Evolutionary conservation across 2,797 vertebrate genomes (phyloP), one percentile per base, ranked within the genome.

Genomic region (Epinephelus malabaricus): DNA sequence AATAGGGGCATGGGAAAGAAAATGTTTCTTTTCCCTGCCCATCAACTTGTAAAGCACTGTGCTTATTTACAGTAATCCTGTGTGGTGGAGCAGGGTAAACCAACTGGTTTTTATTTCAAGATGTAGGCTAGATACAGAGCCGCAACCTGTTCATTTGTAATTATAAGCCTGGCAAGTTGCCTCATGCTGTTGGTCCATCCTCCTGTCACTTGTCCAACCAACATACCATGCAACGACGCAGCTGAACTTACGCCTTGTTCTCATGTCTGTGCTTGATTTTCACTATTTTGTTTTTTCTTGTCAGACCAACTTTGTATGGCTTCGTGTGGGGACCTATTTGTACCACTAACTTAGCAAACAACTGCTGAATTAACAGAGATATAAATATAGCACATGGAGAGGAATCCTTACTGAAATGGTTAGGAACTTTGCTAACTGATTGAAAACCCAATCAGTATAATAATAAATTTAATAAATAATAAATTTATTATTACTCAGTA

Each of bases 91-190:
- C 14, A 63, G 51, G 14, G 10, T 59, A 56, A 69, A 62, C 55
- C 49, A 50, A 43, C 53, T 56, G 81, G 64, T 19, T 73, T 75
- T 75, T 38, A 63, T 69, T 75, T 73, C 15, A 53, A 53, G 38
- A 81, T 75, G 58, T 2, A 64, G 74, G 62, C 70, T 73, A 87
- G 62, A 77, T 77, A 51, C 72, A 78, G 34, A 73, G 67, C 18
- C 13, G 51, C 67, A 89, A 78, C 78, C 13, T 83, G 67, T 67
- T 62, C 49, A 40, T 59, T 67, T 78, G 59, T 80, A 78, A 85
- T 85, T 75, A 65, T 56, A 49, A 83, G 56, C 68, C 38, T 82
- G 83, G 78, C 63, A 56, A 46, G 67, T 68, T 75, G 50, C 78
- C 74, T 68, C 6, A 3, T 43, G 55, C 49, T 68, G 34, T 72